These are phyloP conservation scores for Cassiopea xamachana DNA, from an alignment of 30 jellyfish, hydroid and myxozoan genomes.

Conservation along the genomic window DNA sequence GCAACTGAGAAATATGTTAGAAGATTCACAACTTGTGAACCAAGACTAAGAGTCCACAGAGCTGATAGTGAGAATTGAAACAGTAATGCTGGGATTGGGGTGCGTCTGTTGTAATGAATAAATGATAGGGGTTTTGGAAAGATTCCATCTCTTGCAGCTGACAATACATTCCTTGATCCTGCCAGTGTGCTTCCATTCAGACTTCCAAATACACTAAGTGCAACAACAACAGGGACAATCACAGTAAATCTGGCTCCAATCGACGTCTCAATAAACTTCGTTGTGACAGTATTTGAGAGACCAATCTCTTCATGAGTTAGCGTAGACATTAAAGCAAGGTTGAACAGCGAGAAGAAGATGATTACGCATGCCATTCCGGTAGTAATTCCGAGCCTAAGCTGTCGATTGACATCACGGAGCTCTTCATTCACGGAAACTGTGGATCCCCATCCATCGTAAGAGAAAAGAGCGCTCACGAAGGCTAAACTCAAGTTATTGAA, in stretches of 20 bases:
- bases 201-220: slow-evolving; percentile 53
- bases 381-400: slow-evolving; percentile 38
- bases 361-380: slow-evolving; percentile 74
- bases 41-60: neutral
- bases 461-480: slow-evolving; percentile 62
- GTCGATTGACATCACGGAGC: slow-evolving; percentile 51
- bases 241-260: slow-evolving; percentile 43
- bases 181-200: neutral
- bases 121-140: slow-evolving; percentile 58
- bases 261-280: slow-evolving; percentile 41
- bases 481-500: slow-evolving; percentile 36
- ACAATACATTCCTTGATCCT: slow-evolving; percentile 35
- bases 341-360: slow-evolving; percentile 30
- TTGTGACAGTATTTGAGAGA: slow-evolving; percentile 63
- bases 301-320: slow-evolving; percentile 56
- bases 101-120: slow-evolving; percentile 57
- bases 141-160: slow-evolving; percentile 85
- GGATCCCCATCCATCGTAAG: slow-evolving; percentile 79
- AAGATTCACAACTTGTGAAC: neutral
- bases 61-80: slow-evolving; percentile 15
- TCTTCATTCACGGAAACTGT: slow-evolving; percentile 56
- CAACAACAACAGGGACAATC: slow-evolving; percentile 54
- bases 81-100: slow-evolving; percentile 71
- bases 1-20: slow-evolving; percentile 23
- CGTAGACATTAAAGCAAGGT: slow-evolving; percentile 47